Evolutionary conservation across 2,113 vertebrate genomes (phyloP).

Genomic region (Apeltes quadracus): DNA sequence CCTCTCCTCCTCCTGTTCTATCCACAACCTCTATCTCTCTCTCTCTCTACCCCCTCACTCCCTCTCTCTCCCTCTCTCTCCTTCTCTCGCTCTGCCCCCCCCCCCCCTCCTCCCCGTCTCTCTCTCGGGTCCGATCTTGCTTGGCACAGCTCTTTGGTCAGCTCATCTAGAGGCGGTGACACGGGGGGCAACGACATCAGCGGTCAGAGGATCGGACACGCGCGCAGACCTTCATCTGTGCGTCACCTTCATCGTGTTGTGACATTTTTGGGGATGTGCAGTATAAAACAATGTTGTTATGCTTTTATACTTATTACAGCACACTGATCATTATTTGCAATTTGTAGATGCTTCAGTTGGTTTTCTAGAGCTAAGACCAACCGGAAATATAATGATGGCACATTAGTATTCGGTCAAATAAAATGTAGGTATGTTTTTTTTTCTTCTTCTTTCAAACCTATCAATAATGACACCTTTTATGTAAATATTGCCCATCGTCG

Average conservation of each 20-base stretch:
- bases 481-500: background rate
- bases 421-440: too few species aligned
- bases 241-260: background rate
- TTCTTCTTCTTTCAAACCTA: background rate
- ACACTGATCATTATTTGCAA: background rate
- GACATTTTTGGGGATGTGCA: background rate
- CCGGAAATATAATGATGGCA: background rate
- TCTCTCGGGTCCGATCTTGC: constrained; percentile 71
- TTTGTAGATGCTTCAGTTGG: background rate
- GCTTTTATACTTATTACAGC: background rate
- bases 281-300: background rate
- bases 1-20: constrained; percentile 69
- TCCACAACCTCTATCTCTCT: constrained; percentile 53
- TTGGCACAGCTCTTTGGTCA: constrained; percentile 76
- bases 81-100: constrained; percentile 56
- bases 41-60: constrained; percentile 47
- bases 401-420: background rate
- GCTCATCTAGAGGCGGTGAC: constrained; percentile 66
- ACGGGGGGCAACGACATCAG: constrained; percentile 81
- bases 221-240: background rate
- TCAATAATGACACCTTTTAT: background rate
- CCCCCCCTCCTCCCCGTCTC: constrained; percentile 20
- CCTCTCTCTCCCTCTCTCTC: constrained; percentile 31
- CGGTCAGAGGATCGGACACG: constrained; percentile 62
- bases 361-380: background rate